A percentile compares a stretch with the other conserved stretches of the same genome.
phyloP scores from a whole-genome alignment of 2,113 vertebrate species.

The Grallaria varia region DNA sequence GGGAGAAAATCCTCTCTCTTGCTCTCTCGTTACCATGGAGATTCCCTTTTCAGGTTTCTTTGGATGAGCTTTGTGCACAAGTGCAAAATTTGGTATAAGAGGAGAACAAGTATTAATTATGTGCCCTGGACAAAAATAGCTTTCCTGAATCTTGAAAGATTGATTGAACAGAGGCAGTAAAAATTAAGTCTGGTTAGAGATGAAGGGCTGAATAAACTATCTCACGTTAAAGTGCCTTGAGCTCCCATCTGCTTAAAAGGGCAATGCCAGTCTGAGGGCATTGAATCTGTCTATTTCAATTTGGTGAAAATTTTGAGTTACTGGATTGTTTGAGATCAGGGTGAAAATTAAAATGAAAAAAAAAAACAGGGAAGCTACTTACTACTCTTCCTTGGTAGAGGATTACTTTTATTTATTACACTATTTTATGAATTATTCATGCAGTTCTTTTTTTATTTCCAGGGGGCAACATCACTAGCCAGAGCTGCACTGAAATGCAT shows the following conservation, averaged over 20 bases:
- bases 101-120: constrained; percentile 8
- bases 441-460: background rate
- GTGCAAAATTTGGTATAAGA: constrained; percentile 26
- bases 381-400: background rate
- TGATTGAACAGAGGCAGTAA: background rate
- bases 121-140: background rate
- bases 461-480: background rate
- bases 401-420: background rate
- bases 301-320: background rate
- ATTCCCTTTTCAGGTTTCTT: constrained; percentile 39
- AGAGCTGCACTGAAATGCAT: background rate
- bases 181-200: background rate
- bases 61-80: constrained; percentile 1
- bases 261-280: background rate
- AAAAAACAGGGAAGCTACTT: background rate
- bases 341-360: background rate
- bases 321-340: background rate
- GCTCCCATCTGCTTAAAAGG: background rate
- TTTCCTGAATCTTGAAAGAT: background rate
- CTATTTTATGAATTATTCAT: background rate
- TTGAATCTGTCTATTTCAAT: background rate
- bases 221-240: background rate
- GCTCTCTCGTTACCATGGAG: constrained; percentile 26
- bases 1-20: background rate
- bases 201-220: background rate